Conservation (phyloP, 2,113 vertebrate species). For the Canis aureus region DNA sequence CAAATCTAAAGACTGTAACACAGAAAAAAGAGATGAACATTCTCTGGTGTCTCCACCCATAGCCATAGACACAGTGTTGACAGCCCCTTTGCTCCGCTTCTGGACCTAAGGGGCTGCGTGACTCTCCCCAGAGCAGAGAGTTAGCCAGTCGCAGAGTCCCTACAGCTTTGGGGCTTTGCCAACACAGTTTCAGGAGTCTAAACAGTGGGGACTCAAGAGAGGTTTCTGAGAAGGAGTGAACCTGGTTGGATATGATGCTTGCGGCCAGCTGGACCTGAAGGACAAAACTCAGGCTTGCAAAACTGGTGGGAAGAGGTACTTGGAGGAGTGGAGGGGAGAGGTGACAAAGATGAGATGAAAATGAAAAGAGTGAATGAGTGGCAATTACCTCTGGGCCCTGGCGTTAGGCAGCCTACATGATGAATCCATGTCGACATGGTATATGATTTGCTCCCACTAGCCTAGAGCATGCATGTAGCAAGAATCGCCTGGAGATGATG, state of each 20-base stretch:
- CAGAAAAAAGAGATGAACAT: background rate
- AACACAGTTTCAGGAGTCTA: background rate
- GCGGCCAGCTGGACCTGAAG: background rate
- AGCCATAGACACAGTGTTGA: fast-evolving
- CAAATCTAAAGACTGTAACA: background rate
- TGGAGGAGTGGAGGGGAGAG: background rate
- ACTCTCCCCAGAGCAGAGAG: background rate
- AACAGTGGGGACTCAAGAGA: background rate
- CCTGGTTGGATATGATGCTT: background rate
- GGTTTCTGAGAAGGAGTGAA: background rate
- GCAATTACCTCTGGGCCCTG: background rate
- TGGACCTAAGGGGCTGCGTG: background rate
- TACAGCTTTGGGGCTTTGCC: background rate
- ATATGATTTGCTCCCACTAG: background rate
- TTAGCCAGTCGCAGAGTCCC: background rate
- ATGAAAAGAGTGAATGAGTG: background rate
- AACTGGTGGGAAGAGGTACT: background rate
- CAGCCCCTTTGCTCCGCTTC: background rate
- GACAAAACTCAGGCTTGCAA: background rate
- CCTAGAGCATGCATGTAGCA: background rate
- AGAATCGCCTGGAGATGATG: background rate
- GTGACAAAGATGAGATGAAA: background rate
- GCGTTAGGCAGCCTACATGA: fast-evolving
- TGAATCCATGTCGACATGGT: background rate
- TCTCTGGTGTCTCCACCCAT: background rate